A percentile compares a stretch with the other conserved stretches of the same genome.
Evolutionary conservation across 2,113 vertebrate species (phyloP).

Genomic region (Colaptes auratus): DNA sequence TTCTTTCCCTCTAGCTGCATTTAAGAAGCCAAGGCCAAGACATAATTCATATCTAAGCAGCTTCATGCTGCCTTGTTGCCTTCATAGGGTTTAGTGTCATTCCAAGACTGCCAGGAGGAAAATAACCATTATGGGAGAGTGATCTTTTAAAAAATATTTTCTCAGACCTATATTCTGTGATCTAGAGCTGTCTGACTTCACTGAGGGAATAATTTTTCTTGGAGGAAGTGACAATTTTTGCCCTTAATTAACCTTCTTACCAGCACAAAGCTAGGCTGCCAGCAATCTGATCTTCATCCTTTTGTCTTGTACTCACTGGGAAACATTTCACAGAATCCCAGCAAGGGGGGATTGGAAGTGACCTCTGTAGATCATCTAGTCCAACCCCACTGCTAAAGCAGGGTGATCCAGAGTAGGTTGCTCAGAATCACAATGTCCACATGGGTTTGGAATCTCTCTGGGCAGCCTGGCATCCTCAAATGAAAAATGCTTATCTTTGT

Average conservation of each 20-base stretch:
- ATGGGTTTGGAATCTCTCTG: too few species aligned
- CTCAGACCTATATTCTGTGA: background rate
- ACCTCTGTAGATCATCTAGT: background rate
- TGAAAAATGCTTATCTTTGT: too few species aligned
- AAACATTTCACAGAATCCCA: background rate
- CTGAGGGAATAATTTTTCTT: background rate
- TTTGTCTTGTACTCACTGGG: background rate
- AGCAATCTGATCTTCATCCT: background rate
- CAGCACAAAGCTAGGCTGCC: background rate
- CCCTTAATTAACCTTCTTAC: constrained; percentile 15
- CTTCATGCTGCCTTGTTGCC: background rate
- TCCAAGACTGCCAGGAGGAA: background rate
- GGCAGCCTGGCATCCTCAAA: too few species aligned
- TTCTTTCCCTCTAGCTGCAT: background rate
- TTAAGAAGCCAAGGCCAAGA: background rate
- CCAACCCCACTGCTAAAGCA: background rate
- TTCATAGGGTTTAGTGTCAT: background rate
- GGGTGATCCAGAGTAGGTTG: too few species aligned
- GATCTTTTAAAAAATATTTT: background rate
- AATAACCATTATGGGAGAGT: background rate
- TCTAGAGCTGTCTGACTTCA: background rate
- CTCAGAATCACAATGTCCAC: too few species aligned
- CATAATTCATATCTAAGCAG: background rate
- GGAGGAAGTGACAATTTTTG: background rate
- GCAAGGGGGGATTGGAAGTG: background rate